Evolutionary conservation across 2,113 vertebrate genomes (phyloP), one percentile per base, ranked within the genome.

Genomic region (Nestor notabilis): DNA sequence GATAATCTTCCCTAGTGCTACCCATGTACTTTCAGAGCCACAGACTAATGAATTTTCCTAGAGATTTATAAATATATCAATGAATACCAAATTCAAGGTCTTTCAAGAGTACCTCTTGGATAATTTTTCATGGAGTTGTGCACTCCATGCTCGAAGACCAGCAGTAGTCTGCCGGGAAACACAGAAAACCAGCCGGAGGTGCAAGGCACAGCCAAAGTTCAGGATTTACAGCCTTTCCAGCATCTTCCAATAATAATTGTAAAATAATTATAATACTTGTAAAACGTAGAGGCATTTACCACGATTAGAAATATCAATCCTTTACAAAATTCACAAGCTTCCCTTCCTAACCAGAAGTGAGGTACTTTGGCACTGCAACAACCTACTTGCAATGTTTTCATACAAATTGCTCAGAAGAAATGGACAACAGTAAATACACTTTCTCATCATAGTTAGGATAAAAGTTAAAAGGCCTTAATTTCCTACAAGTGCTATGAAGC

Each of bases 141-240:
- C 2, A 4, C 17, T 58, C 21, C 0, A 0, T 43, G 35, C 41
- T n/a, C 78, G 33, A 53, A 80, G 87, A 31, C 41, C 4, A 8
- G 18, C 3, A 1, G 33, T 74, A 70, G 13, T n/a, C 35, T 89
- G 27, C 33, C 70, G 82, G 20, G 33, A 15, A 83, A 81, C 3
- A 47, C 13, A 63, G 17, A 82, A 11, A 79, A 85, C 5, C 28
- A 46, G 19, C 21, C 21, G 41, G 35, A 27, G 17, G 10, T 44
- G 5, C 29, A 56, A 37, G 9, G 21, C 13, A 5, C 33, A 5
- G 11, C 58, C 31, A 17, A 43, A 83, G 14, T 21, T 66, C 29
- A 91, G 19, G 28, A 61, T 72, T 64, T n/a, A 41, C 44, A 72
- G 53, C 27, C 10, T 41, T 64, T 24, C 49, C 49, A 79, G 43